Conservation (phyloP, 2,113 vertebrate species). For the Heliornis fulica region DNA sequence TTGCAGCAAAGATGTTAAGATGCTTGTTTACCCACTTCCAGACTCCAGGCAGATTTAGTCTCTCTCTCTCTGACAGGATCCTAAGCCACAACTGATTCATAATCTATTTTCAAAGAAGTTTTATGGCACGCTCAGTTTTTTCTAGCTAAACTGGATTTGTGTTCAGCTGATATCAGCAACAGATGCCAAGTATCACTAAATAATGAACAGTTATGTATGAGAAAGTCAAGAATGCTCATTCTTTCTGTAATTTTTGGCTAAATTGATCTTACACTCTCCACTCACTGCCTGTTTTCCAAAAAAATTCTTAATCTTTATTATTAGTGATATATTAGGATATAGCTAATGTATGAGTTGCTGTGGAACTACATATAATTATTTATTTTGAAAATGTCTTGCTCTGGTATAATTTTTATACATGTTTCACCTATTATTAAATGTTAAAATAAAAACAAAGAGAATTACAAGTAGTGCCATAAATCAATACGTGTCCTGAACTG, state of each 20-base stretch:
- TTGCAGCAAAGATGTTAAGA: neutral
- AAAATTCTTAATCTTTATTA: neutral
- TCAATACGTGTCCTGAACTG: neutral
- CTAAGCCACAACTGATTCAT: neutral
- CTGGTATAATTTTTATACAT: slow-evolving; percentile 6
- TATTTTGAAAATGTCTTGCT: neutral
- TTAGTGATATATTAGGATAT: neutral
- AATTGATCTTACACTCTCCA: neutral
- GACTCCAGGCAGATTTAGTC: neutral
- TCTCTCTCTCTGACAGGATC: neutral
- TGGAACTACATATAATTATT: neutral
- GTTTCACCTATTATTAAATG: slow-evolving; percentile 10
- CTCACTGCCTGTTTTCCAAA: neutral
- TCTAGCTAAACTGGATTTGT: neutral
- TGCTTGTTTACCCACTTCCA: neutral
- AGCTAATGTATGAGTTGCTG: neutral
- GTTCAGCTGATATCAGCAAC: neutral
- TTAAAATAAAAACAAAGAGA: neutral
- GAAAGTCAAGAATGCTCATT: neutral
- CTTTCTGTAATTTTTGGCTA: neutral
- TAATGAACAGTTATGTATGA: neutral
- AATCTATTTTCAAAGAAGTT: neutral
- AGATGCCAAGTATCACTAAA: neutral
- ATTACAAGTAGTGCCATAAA: neutral
- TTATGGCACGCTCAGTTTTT: neutral